Evolutionary conservation across 2,888 invertebrate genomes (phyloP).

Genomic region (Megaustenia siamemsis): DNA sequence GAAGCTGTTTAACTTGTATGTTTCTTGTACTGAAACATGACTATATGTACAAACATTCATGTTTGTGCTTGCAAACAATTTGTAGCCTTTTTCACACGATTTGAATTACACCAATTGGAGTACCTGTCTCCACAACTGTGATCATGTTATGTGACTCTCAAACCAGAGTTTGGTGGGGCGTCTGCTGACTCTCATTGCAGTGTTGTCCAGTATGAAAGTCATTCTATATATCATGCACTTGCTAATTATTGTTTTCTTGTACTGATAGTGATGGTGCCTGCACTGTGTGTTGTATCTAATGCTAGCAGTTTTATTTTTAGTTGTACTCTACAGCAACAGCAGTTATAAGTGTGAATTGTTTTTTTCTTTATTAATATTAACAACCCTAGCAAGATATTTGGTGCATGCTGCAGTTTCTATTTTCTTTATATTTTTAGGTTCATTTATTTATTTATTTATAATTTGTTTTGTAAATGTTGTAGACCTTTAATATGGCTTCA

Average conservation of each 20-base stretch:
- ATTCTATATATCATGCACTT: neutral
- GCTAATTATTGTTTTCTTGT: neutral
- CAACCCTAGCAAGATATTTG: too few species aligned
- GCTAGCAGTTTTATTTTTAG: too few species aligned
- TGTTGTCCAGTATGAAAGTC: neutral
- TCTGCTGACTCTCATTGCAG: neutral
- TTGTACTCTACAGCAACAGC: too few species aligned
- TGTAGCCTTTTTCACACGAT: neutral
- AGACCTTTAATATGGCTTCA: too few species aligned
- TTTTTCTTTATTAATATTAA: too few species aligned
- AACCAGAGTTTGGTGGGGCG: neutral
- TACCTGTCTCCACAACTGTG: conserved; percentile 38
- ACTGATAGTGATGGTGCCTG: neutral
- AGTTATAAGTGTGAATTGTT: too few species aligned
- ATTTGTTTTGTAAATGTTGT: too few species aligned
- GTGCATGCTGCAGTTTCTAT: too few species aligned
- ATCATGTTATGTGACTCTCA: conserved; percentile 18
- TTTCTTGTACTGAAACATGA: neutral
- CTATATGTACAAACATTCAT: neutral
- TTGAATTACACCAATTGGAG: conserved; percentile 32
- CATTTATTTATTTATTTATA: too few species aligned
- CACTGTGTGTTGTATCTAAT: too few species aligned
- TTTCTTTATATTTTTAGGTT: too few species aligned
- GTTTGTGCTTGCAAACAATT: neutral
- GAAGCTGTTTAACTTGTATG: neutral